phyloP scores from a whole-genome alignment of 2,113 vertebrate species.

The Anser cygnoides region DNA sequence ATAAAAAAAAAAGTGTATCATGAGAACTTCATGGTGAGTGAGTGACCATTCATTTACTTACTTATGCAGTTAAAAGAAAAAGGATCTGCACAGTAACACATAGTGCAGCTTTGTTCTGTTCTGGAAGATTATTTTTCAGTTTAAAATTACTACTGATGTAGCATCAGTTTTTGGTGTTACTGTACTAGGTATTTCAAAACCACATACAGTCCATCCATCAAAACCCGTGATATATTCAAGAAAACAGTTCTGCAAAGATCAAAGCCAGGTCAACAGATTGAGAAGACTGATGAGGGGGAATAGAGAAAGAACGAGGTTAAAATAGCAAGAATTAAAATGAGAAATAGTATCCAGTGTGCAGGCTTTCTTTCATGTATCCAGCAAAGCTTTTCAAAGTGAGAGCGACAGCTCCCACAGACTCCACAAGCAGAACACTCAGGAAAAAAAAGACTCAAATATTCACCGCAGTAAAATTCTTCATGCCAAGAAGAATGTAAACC shows the following conservation, averaged over 20 bases:
- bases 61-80: background rate
- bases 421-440: background rate
- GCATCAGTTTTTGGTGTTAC: background rate
- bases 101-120: background rate
- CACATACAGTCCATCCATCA: background rate
- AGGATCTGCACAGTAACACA: background rate
- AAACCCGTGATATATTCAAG: background rate
- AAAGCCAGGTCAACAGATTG: background rate
- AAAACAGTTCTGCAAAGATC: background rate
- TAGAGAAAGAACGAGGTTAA: background rate
- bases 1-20: background rate
- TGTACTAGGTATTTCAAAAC: background rate
- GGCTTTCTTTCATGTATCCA: background rate
- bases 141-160: background rate
- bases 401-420: background rate
- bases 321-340: background rate
- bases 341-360: background rate
- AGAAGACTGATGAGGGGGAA: background rate
- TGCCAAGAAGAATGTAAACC: background rate
- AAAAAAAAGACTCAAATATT: background rate
- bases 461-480: background rate
- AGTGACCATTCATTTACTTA: background rate
- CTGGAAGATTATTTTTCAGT: background rate
- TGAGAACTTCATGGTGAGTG: background rate
- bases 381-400: background rate